Conservation (phyloP, 2,888 invertebrate species). For the Rhopalosiphum nymphaeae region DNA sequence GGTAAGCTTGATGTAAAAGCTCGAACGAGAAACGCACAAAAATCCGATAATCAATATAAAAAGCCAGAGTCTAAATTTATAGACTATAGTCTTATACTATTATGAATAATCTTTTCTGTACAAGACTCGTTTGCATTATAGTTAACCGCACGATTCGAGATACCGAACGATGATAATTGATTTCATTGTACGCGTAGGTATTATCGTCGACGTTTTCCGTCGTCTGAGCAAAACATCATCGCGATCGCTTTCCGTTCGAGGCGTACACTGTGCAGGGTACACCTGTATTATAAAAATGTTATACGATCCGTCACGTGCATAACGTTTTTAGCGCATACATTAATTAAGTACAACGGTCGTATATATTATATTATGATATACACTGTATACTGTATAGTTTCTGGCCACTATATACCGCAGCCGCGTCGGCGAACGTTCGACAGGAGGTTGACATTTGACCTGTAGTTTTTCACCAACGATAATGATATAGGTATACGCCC, state of each 20-base stretch:
- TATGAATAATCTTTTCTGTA: background rate
- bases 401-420: background rate
- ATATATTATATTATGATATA: background rate
- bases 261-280: background rate
- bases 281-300: background rate
- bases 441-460: conserved; percentile 12
- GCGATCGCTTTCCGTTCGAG: background rate
- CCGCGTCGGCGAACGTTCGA: background rate
- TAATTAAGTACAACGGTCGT: background rate
- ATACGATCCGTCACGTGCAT: background rate
- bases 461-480: background rate
- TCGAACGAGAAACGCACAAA: background rate
- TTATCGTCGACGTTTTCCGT: background rate
- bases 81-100: background rate
- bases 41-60: background rate
- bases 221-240: background rate
- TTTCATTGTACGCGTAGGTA: background rate
- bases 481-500: background rate
- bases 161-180: background rate
- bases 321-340: background rate
- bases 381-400: background rate
- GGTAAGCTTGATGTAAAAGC: background rate
- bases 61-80: background rate
- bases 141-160: background rate
- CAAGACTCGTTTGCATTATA: background rate